phyloP scores from a whole-genome alignment of 2,113 vertebrate species.

The Rhineura floridana region DNA sequence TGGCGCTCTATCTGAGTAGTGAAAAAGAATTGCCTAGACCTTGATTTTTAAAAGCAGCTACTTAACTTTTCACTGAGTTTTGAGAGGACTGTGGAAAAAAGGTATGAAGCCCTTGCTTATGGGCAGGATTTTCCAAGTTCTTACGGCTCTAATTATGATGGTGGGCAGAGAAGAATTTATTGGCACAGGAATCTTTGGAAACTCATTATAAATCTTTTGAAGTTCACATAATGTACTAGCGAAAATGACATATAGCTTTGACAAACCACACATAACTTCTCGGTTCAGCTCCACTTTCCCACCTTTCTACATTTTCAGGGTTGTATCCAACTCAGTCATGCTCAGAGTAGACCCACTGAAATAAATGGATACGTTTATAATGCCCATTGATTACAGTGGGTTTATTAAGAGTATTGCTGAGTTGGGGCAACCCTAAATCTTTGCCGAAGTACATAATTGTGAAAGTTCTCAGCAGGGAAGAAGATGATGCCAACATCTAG shows the following conservation, averaged over 20 bases:
- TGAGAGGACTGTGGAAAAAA: constrained; percentile 59
- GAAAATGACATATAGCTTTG: constrained; percentile 43
- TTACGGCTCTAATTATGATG: constrained; percentile 65
- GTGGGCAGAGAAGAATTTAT: constrained; percentile 50
- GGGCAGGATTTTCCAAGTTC: constrained; percentile 63
- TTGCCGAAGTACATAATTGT: background rate
- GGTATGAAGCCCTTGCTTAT: constrained; percentile 45
- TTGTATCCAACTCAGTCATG: no score
- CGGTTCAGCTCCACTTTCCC: constrained; percentile 17
- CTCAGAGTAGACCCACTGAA: no score
- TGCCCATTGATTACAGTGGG: no score
- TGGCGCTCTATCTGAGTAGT: background rate
- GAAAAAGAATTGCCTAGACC: constrained; percentile 39
- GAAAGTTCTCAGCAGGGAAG: constrained; percentile 25
- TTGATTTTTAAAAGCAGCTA: constrained; percentile 46
- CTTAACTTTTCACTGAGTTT: constrained; percentile 52
- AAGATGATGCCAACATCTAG: constrained; percentile 50
- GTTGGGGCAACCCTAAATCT: background rate
- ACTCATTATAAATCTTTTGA: constrained; percentile 56
- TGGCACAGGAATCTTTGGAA: constrained; percentile 68
- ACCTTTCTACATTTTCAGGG: constrained; percentile 25
- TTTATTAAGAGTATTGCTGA: no score
- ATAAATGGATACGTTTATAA: no score
- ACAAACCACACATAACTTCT: constrained; percentile 28
- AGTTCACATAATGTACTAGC: constrained; percentile 66